Evolutionary conservation across 2,797 vertebrate genomes (phyloP), one percentile per base, ranked within the genome.

Genomic region (Parotocinclus haroldoi): DNA sequence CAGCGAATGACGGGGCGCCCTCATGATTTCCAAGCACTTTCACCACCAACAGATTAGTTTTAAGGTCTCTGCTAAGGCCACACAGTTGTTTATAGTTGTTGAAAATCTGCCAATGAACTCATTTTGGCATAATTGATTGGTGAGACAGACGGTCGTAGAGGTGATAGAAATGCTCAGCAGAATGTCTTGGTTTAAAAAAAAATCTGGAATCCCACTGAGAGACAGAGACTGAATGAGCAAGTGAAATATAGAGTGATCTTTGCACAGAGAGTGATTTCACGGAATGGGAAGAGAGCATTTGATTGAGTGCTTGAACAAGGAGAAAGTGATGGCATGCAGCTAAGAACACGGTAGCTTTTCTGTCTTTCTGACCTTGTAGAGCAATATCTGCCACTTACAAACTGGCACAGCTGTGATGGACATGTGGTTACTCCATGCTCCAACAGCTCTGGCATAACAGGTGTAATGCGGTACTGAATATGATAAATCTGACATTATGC

Each of bases 391-490:
- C 59, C 62, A 18, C 48, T 67, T 65, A 48, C 56, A 51, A 1
- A 66, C 76, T 82, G 83, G 79, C 73, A 79, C 84, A 83, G 81
- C 74, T 81, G 76, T 81, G 83, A 79, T 82, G 76, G 81, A 80
- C 81, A 58, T 61, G 78, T 76, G 10, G 76, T 76, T 78, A 78
- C 82, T 84, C 80, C 72, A 76, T 79, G 82, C 81, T 83, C 71
- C 77, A 73, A 66, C 27, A 68, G 70, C 52, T 75, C 44, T 75
- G 63, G 76, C 69, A 74, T 74, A 66, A 73, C 53, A 50, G 9
- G 11, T 13, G 10, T 6, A n/a, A 11, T 46, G 45, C n/a, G 1
- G 10, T 46, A 7, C 19, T 58, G 18, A 39, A 27, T 27, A 27
- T 27, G 27, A 27, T 27, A 27, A 27, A 27, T 27, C 2, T 27